phyloP scores from a whole-genome alignment of 2,113 vertebrate species.

The Bungarus multicinctus region DNA sequence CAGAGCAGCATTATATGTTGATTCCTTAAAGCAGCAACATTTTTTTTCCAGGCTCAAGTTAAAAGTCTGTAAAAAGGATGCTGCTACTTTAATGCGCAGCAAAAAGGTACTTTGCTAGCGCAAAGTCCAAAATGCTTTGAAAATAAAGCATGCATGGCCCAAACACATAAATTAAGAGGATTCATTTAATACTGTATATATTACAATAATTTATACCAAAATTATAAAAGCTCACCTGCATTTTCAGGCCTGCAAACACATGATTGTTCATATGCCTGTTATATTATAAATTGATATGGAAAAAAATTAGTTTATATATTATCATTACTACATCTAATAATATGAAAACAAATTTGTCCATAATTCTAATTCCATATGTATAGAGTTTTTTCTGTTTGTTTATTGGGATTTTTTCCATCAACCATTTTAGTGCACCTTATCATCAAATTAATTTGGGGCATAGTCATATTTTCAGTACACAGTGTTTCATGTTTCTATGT shows the following conservation, averaged over 20 bases:
- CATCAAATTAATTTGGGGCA: constrained; percentile 19
- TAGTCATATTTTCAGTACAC: background rate
- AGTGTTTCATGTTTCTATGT: too few relatives aligned
- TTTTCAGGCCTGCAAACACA: constrained; percentile 71
- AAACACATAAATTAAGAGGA: background rate
- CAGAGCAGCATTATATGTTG: background rate
- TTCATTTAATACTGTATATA: constrained; percentile 1
- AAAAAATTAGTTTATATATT: background rate
- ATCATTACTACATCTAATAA: background rate
- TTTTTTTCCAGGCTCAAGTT: background rate
- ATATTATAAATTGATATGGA: constrained; percentile 55
- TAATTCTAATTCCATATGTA: background rate
- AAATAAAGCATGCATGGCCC: background rate
- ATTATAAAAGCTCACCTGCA: constrained; percentile 73
- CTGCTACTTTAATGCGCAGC: background rate
- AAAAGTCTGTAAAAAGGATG: background rate
- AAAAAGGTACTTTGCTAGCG: background rate
- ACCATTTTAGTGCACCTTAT: background rate
- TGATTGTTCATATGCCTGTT: constrained; percentile 79
- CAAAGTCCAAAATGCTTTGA: background rate
- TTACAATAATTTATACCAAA: background rate
- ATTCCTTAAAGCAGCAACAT: background rate
- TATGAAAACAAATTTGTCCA: background rate
- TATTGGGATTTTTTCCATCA: too few relatives aligned
- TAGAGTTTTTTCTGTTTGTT: background rate